Evolutionary conservation across 2,888 invertebrate species (phyloP), one percentile per base, ranked within the genome.

Genomic region (Abrostola tripartita): DNA sequence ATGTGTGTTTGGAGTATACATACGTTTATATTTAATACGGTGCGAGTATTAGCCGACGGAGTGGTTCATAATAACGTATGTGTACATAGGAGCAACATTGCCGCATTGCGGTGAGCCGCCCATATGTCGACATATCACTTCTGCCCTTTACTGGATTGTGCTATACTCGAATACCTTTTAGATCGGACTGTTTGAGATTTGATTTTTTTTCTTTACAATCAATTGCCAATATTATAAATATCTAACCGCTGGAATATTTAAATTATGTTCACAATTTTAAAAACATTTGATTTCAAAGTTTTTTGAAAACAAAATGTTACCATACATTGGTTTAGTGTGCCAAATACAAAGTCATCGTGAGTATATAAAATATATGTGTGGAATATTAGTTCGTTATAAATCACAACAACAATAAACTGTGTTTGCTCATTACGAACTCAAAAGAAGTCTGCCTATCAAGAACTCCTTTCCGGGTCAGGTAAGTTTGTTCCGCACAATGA

Each of bases 61-160:
- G 88, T 85, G 84, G 87, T 85, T 88, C 88, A 88, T 89, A 88
- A 87, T 88, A 88, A 82, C 84, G 79, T 85, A 85, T 90, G 90
- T 90, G 90, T 92, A 90, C 90, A 90, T 89, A 90, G 87, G 89
- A 90, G 88, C 84, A 88, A 87, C 88, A 87, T 87, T 92, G 92
- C 92, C 93, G 93, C 93, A 93, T 88, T 93, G 93, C 93, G 92
- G 93, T 89, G 90, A 82, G 88, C 86, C 88, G 88, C 87, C 85
- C 91, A 87, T 89, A 87, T 92, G 92, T 90, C 92, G 90, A 92
- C 92, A 92, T 88, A 92, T 91, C 90, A 89, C 89, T 90, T 85
- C 86, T 91, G 91, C 92, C 91, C 91, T 92, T 93, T 91, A 86
- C 89, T 84, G 85, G 81, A 76, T 76, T 80, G 71, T 74, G 67